Conservation (phyloP, 2,797 vertebrate species). For the Siniperca undulata region DNA sequence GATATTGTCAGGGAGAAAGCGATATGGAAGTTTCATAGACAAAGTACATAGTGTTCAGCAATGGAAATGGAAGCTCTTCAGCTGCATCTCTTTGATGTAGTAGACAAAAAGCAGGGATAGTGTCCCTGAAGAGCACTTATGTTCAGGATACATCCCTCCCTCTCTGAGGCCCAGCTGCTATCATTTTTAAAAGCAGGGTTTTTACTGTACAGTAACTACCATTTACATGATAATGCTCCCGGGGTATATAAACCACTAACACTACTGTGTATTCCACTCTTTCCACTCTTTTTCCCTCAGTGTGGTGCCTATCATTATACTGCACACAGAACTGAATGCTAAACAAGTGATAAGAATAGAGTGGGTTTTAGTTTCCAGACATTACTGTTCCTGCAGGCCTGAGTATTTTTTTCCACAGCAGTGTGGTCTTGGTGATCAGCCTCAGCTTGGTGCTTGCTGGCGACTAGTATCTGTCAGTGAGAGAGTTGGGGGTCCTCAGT, state of each 20-base stretch:
- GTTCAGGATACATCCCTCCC: slow-evolving; percentile 54
- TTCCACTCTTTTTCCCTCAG: slow-evolving; percentile 24
- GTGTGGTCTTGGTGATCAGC: slow-evolving; percentile 55
- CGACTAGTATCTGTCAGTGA: slow-evolving; percentile 76
- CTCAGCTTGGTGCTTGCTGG: slow-evolving; percentile 37
- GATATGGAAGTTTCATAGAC: slow-evolving; percentile 48
- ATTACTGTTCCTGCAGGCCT: neutral
- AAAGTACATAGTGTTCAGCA: slow-evolving; percentile 53
- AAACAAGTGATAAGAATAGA: slow-evolving; percentile 38
- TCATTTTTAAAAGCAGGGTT: slow-evolving; percentile 69
- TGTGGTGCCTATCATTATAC: slow-evolving; percentile 45
- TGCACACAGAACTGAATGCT: slow-evolving; percentile 29
- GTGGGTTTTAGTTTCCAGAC: slow-evolving; percentile 34
- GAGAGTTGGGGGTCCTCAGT: slow-evolving; percentile 65
- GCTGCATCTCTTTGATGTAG: slow-evolving; percentile 69
- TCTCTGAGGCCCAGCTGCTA: slow-evolving; percentile 47
- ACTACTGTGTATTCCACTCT: slow-evolving; percentile 18
- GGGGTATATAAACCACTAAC: slow-evolving; percentile 45
- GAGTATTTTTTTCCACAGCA: neutral
- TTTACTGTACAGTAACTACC: slow-evolving; percentile 63
- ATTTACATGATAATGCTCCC: slow-evolving; percentile 71
- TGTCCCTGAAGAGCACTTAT: slow-evolving; percentile 75
- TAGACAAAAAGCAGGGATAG: slow-evolving; percentile 67
- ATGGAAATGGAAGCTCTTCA: slow-evolving; percentile 69
- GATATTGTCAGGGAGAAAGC: slow-evolving; percentile 36